These are phyloP conservation scores for Dicranocentrus wangi DNA, from an alignment of 2,888 invertebrate genomes.

Conservation along the genomic window DNA sequence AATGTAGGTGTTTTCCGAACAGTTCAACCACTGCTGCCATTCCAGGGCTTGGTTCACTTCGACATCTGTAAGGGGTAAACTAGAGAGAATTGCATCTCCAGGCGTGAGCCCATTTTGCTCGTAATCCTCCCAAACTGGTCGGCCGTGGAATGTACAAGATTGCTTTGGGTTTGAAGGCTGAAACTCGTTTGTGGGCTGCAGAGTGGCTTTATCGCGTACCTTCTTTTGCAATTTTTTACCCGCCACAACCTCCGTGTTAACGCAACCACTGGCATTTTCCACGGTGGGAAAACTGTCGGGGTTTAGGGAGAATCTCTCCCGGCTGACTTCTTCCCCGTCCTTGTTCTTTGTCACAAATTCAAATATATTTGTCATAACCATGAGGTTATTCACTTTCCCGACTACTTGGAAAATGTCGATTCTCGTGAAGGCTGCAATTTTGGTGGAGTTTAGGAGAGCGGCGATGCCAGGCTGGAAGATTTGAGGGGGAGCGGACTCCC, in stretches of 20 bases:
- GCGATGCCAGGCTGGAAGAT: slow-evolving; percentile 13
- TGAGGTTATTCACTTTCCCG: slow-evolving; percentile 7
- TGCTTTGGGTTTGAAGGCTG: background rate
- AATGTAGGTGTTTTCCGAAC: background rate
- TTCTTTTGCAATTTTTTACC: too few relatives aligned
- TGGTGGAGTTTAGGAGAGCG: background rate
- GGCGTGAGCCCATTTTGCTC: background rate
- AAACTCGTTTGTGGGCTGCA: background rate
- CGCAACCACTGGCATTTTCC: too few relatives aligned
- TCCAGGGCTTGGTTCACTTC: background rate
- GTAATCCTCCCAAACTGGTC: background rate
- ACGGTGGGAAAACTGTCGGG: background rate
- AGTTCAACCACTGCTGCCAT: background rate
- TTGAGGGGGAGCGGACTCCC: background rate
- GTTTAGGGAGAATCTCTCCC: background rate
- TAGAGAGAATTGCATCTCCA: background rate
- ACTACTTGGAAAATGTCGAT: slow-evolving; percentile 4
- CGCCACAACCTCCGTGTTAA: too few relatives aligned
- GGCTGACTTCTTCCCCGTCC: background rate
- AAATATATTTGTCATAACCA: slow-evolving; percentile 6
- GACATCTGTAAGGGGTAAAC: background rate
- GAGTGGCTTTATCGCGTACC: too few relatives aligned
- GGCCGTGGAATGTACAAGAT: background rate
- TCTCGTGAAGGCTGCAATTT: background rate
- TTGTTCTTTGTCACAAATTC: background rate